Evolutionary conservation across 2,888 invertebrate genomes (phyloP).

Genomic region (Oscheius sp.): DNA sequence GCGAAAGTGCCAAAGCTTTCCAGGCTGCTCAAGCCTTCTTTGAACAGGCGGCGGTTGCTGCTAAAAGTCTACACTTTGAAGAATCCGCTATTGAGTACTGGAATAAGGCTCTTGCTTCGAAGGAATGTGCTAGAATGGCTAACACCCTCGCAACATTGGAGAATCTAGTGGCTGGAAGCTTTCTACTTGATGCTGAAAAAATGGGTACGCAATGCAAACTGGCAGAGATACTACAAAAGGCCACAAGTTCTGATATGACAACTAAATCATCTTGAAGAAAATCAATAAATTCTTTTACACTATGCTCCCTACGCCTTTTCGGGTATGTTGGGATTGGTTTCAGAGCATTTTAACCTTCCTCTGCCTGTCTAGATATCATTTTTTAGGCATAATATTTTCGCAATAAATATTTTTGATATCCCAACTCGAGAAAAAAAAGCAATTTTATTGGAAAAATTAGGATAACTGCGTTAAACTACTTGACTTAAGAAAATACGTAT

Average conservation of each 20-base stretch:
- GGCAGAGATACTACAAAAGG: not conserved
- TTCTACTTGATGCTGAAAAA: slow-evolving; percentile 1
- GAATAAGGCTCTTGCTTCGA: not conserved
- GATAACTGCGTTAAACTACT: too few species aligned
- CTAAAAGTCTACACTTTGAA: not conserved
- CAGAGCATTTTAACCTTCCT: too few species aligned
- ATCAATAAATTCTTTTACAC: too few species aligned
- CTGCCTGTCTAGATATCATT: too few species aligned
- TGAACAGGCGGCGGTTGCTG: slow-evolving; percentile 12
- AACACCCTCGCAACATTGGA: not conserved
- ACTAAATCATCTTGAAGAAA: too few species aligned
- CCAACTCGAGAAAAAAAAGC: too few species aligned
- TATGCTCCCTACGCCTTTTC: too few species aligned
- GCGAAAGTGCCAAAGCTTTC: not conserved
- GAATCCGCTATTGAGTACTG: not conserved
- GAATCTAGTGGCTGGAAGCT: not conserved
- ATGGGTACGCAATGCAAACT: not conserved
- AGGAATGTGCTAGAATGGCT: not conserved
- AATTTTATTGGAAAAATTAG: too few species aligned
- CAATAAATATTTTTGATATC: too few species aligned
- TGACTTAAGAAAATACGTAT: too few species aligned
- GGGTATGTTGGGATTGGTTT: too few species aligned
- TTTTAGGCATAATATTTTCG: too few species aligned
- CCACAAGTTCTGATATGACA: not conserved
- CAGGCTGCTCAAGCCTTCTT: not conserved